Evolutionary conservation across 2,888 invertebrate genomes (phyloP), one percentile per base, ranked within the genome.

Genomic region (Amiota mariae): DNA sequence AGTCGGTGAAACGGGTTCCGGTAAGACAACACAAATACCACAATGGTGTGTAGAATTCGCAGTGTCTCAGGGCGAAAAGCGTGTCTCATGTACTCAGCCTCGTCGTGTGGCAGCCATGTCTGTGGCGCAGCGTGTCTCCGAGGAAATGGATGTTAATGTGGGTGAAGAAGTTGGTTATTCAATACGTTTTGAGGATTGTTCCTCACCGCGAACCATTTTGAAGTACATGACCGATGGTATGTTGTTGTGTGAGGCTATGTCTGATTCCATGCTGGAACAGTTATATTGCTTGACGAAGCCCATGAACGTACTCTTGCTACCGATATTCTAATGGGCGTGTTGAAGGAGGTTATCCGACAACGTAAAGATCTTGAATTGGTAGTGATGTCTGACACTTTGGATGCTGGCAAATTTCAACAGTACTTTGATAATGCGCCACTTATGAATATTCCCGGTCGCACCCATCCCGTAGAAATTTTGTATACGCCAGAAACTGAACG

Each of bases 161-260:
- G 95, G 95, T 0, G 94, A 96, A 87, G 96, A 98, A 91, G 97
- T 98, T 24, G 98, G 98, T 75, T 98, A 98, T 89, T 96, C 97
- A 88, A 99, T 99, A 88, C 96, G 99, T 92, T 99, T 99, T 88
- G 99, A 99, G 90, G 99, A 99, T 91, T 99, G 99, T 88, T 98
- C 98, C 1, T 97, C 97, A 1, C 93, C 96, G 0, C 96, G 95
- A 87, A 99, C 99, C 0, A 92, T 98, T 47, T 92, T 99, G 1
- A 99, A 99, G 87, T 99, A 99, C 89, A 97, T 99, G 97, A 99
- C 99, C 13, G 99, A 99, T 86, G 99, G 99, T 96, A 99, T 99
- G 99, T 93, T 99, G 89, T 91, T 99, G 49, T 92, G 99, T 76
- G 99, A 99, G 91, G 99, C 98, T 0, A 99, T 99, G 99, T 98